Evolutionary conservation across 2,797 vertebrate species (phyloP), one percentile per base, ranked within the genome.

Genomic region (Gallinago nigripennis): DNA sequence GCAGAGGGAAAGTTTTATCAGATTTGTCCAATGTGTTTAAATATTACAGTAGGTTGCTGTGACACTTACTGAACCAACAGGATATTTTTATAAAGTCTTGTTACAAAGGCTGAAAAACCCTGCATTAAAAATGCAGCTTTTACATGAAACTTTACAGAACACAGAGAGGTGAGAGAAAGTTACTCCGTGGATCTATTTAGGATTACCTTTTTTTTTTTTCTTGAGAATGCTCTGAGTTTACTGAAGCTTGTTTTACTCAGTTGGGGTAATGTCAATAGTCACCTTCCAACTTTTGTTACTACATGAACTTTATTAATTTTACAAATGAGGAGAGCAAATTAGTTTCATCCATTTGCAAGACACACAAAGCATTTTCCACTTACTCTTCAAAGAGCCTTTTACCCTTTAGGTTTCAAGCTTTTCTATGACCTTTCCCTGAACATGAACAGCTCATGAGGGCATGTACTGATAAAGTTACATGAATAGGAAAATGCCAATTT

Each of bases 91-190:
- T 7, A 5, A 61, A 70, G 9, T 12, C 46, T 64, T 21, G 23
- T 21, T 81, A 35, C 30, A 65, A 53, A 45, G 54, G 31, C 14
- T 60, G 16, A 82, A 53, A 33, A 1, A 0, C 0, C 16, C 37
- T 23, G 23, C 28, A 17, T 1, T 54, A 12, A 11, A 17, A 65
- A 20, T 65, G 19, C 16, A 81, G 27, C 7, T 61, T 75, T 69
- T 33, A 50, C 16, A 16, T 8, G 10, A 4, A 69, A 27, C 7
- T 33, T 61, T 75, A 25, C 28, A 82, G 45, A 84, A 35, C 23
- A 43, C 35, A 12, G 15, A 39, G 15, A 57, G 20, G n/a, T 8
- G 3, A 53, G 37, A 39, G n/a, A 35, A 76, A 54, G 5, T 39
- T 90, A 75, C 57, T 41, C 57, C 33, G 23, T 4, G n/a, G 28